Conservation (phyloP, 2,797 vertebrate genomes). For the Garrulus glandarius region DNA sequence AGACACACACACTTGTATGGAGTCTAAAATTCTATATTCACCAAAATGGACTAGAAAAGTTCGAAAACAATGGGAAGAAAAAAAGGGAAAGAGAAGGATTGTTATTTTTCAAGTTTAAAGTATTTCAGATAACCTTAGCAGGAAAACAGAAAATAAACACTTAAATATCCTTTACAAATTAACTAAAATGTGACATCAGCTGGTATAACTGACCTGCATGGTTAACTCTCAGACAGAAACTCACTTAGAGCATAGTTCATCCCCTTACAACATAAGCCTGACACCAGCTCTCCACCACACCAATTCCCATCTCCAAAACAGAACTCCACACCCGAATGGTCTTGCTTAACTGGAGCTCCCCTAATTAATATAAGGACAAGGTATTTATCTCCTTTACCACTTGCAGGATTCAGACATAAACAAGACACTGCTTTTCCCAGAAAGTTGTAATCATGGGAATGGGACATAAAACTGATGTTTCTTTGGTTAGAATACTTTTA, state of each 20-base stretch:
- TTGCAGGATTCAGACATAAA: background rate
- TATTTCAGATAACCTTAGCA: background rate
- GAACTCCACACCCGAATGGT: background rate
- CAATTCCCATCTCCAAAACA: background rate
- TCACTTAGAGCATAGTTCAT: background rate
- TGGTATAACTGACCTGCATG: background rate
- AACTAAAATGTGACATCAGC: background rate
- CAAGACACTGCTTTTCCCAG: background rate
- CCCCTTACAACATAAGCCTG: background rate
- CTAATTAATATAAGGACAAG: background rate
- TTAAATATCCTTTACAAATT: background rate
- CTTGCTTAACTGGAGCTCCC: background rate
- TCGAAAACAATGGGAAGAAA: background rate
- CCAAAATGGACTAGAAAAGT: background rate
- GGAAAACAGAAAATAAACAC: background rate
- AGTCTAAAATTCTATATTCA: background rate
- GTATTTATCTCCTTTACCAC: background rate
- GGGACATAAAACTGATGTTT: background rate
- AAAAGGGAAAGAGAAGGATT: background rate
- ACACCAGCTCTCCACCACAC: background rate
- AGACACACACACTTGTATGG: background rate
- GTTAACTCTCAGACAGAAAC: background rate
- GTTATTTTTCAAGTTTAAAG: background rate
- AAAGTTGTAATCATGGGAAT: background rate
- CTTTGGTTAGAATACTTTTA: background rate